These are phyloP conservation scores for Vireo altiloquus DNA, from an alignment of 2,113 vertebrate genomes.

Conservation along the genomic window DNA sequence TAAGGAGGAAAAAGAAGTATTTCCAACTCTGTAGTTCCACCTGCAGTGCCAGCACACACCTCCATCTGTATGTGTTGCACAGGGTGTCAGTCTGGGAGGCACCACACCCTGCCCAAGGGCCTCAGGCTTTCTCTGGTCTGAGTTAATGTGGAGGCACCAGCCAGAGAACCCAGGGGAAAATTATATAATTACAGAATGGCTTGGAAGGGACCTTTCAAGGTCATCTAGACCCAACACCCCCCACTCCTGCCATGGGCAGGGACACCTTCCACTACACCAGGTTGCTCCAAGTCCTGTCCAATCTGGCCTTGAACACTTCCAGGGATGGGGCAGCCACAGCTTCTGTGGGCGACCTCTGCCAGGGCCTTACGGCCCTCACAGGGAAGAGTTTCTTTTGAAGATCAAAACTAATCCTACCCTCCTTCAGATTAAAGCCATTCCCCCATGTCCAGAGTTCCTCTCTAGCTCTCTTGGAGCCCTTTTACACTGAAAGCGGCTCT, in stretches of 20 bases:
- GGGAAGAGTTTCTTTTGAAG: too few relatives aligned
- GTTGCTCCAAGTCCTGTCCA: background rate
- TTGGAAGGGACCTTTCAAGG: background rate
- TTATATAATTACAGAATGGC: background rate
- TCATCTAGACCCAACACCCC: background rate
- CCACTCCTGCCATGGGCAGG: background rate
- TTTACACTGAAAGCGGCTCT: background rate
- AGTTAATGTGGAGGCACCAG: background rate
- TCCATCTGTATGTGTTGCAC: rapidly evolving
- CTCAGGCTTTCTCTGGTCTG: rapidly evolving
- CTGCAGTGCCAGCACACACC: rapidly evolving
- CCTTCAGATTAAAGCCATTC: background rate
- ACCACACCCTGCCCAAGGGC: rapidly evolving
- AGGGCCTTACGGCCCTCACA: background rate
- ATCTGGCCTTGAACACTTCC: rapidly evolving
- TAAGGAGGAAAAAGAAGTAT: rapidly evolving
- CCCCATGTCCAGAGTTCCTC: background rate
- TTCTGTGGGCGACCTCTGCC: background rate
- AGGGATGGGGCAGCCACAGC: background rate
- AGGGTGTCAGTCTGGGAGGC: rapidly evolving
- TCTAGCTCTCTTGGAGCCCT: background rate
- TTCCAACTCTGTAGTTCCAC: background rate
- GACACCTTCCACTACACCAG: background rate
- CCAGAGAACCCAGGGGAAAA: rapidly evolving
- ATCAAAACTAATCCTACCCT: background rate